phyloP scores from a whole-genome alignment of 2,113 vertebrate genomes.

The Amphilophus citrinellus region DNA sequence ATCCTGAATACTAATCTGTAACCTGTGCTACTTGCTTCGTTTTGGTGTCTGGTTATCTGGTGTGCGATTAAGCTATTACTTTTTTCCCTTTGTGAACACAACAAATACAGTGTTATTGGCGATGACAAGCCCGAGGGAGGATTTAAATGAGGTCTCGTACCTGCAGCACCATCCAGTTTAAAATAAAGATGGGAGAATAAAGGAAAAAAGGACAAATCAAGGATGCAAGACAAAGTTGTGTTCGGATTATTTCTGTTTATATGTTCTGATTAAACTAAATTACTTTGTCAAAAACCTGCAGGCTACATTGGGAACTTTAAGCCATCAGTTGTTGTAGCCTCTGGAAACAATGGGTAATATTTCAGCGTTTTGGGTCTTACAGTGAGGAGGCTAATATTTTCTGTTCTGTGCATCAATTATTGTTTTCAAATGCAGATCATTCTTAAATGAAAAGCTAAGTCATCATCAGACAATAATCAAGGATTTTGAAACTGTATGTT shows the following conservation, averaged over 20 bases:
- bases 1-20: slow-evolving; percentile 54
- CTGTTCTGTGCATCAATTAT: not conserved
- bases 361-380: not conserved
- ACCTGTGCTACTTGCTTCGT: slow-evolving; percentile 50
- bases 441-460: not conserved
- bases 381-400: not conserved
- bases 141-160: slow-evolving; percentile 14
- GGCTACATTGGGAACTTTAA: not conserved
- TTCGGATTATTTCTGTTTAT: not conserved
- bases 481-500: not conserved
- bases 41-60: slow-evolving; percentile 35
- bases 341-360: not conserved
- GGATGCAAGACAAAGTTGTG: not conserved
- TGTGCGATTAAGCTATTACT: slow-evolving; percentile 29
- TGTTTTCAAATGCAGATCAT: not conserved
- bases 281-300: not conserved
- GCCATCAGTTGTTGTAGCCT: not conserved
- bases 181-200: not conserved
- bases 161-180: not conserved
- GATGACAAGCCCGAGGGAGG: slow-evolving; percentile 16
- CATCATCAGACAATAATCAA: not conserved
- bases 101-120: slow-evolving; percentile 44
- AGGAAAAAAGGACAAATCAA: not conserved
- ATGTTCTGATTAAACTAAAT: slow-evolving; percentile 3
- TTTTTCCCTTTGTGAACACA: slow-evolving; percentile 34